Base-by-base conservation (phyloP, 2,888 invertebrate species). In the Platerodrilus igneus region DNA sequence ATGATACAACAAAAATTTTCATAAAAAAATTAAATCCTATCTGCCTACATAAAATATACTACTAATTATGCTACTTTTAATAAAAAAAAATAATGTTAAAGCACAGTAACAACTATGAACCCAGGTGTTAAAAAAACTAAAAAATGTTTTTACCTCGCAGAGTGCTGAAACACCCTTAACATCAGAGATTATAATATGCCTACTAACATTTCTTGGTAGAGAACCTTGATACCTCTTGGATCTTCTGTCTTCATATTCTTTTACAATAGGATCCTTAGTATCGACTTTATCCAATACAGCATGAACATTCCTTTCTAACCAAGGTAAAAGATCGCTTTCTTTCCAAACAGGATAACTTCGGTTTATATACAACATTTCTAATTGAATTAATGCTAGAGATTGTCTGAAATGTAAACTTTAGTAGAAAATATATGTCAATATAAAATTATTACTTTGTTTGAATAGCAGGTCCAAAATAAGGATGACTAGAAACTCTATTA, bases 331-430 rank as follows among this genome's bases (percentile, higher is more conserved):
- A 44, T 79, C 80, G 10, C 77, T 70, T 51, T 86, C 83, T 58
- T 86, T 86, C 90, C 91, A 92, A 30, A 88, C 71, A 34, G 83
- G 78, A 59, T 78, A 80, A 50, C 78, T 79, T 29, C 89, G 76
- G 37, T 78, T 78, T 9, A 87, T 75, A 60, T 89, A 91, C 46
- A 92, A 69, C 21, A 75, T 73, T 44, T 83, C 75, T 31, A 91
- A 64, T 56, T 86, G 82, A 47, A 77, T 75, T 39, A 91, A 64
- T 5, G 86, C 76, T 17, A 74, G 68, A 7, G 78, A 70, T 67
- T 81, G 79, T 47, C 78, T 78, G 58, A 58, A 73, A 63, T 63
- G 11, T 29, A 18, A 40, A 22, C 10, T 45, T 14, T 22, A 20
- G 36, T 57, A 58, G 4, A 23, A 22, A 9, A 22, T 27, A 14